These are phyloP conservation scores for Hemitrygon akajei DNA, from an alignment of 2,797 vertebrate species.

Conservation along the genomic window DNA sequence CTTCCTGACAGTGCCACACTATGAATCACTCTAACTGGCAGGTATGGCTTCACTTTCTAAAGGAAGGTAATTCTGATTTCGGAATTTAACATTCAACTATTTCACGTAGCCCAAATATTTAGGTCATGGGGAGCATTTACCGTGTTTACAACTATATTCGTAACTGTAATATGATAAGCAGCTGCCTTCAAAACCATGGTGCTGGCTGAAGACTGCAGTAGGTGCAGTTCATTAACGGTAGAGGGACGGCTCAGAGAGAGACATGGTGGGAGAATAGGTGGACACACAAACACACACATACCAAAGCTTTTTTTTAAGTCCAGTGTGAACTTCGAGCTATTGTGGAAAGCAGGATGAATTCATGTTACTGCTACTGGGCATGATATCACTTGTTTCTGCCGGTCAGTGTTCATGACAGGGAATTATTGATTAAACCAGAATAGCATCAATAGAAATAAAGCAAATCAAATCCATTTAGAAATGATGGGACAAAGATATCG, in stretches of 20 bases:
- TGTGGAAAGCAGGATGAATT: neutral
- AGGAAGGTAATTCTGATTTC: neutral
- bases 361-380: no score
- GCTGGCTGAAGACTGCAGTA: neutral
- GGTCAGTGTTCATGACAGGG: neutral
- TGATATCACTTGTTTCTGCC: neutral
- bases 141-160: neutral
- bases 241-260: neutral
- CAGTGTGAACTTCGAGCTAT: neutral
- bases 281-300: no score
- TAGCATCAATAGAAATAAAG: neutral
- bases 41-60: neutral
- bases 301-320: neutral
- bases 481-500: neutral
- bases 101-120: neutral
- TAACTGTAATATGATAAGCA: neutral
- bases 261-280: neutral
- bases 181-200: neutral
- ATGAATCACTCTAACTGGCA: neutral
- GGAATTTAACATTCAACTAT: neutral
- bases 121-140: neutral
- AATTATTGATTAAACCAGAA: neutral
- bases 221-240: neutral
- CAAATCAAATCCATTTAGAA: neutral
- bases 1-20: neutral